Conservation (phyloP, 2,797 vertebrate genomes). For the Channa striata region DNA sequence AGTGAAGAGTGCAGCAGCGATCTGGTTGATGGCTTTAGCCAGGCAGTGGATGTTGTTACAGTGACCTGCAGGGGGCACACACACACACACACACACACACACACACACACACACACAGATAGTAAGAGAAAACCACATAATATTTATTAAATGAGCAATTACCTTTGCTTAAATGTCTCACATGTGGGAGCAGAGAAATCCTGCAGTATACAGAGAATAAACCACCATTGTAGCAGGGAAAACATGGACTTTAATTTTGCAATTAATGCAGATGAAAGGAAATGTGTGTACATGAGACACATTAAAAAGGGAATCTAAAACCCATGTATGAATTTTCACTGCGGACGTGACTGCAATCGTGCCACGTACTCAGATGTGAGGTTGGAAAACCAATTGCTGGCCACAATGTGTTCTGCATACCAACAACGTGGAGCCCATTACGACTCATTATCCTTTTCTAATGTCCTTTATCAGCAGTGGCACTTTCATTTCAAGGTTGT, state of each 20-base stretch:
- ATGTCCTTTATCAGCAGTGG: conserved; percentile 66
- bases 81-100: conserved; percentile 45
- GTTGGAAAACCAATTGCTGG: conserved; percentile 36
- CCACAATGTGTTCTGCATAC: conserved; percentile 47
- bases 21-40: conserved; percentile 99
- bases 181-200: not conserved
- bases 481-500: conserved; percentile 77
- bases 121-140: not conserved
- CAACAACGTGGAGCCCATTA: conserved; percentile 59
- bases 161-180: not conserved
- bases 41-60: conserved; percentile 99
- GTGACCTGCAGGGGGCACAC: conserved; percentile 87
- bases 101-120: conserved; percentile 38
- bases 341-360: not conserved
- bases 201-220: not conserved
- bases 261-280: conserved; percentile 15
- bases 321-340: not conserved
- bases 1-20: conserved; percentile 97
- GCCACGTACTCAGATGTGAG: conserved; percentile 13
- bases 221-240: not conserved
- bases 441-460: conserved; percentile 62
- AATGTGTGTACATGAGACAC: not conserved
- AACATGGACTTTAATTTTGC: not conserved
- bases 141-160: conserved; percentile 4
- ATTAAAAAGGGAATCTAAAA: not conserved